These are phyloP conservation scores for Cephus pulcher DNA, from an alignment of 2,888 invertebrate genomes.

Conservation along the genomic window DNA sequence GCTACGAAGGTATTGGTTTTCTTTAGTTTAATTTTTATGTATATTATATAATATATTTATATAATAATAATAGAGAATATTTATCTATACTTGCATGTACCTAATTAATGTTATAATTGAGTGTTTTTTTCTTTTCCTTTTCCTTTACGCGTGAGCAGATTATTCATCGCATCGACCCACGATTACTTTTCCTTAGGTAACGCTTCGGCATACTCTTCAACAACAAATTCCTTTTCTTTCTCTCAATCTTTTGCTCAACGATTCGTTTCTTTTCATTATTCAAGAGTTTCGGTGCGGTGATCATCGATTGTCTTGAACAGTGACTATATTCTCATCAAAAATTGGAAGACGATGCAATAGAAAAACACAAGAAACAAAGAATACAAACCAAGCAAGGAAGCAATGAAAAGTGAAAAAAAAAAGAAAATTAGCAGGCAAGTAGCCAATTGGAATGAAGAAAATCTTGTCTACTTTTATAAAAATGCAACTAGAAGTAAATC, in stretches of 20 bases:
- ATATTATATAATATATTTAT: conserved; percentile 40
- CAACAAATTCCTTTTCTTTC: conserved; percentile 23
- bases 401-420: background rate
- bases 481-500: background rate
- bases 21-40: conserved; percentile 36
- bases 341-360: conserved; percentile 27
- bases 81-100: conserved; percentile 36
- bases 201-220: conserved; percentile 36
- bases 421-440: background rate
- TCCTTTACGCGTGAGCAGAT: conserved; percentile 32
- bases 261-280: conserved; percentile 11
- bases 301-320: background rate
- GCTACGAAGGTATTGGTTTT: conserved; percentile 43
- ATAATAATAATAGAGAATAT: conserved; percentile 41
- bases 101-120: conserved; percentile 43
- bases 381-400: background rate
- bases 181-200: conserved; percentile 32
- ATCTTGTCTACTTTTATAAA: background rate
- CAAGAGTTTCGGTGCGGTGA: conserved; percentile 6
- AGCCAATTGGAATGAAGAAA: background rate
- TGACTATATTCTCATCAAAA: background rate
- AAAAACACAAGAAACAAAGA: conserved; percentile 9
- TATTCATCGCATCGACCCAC: conserved; percentile 36
- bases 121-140: conserved; percentile 30
- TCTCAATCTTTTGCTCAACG: conserved; percentile 5